Evolutionary conservation across 2,797 vertebrate genomes (phyloP).

Genomic region (Arrhamphus sclerolepis): DNA sequence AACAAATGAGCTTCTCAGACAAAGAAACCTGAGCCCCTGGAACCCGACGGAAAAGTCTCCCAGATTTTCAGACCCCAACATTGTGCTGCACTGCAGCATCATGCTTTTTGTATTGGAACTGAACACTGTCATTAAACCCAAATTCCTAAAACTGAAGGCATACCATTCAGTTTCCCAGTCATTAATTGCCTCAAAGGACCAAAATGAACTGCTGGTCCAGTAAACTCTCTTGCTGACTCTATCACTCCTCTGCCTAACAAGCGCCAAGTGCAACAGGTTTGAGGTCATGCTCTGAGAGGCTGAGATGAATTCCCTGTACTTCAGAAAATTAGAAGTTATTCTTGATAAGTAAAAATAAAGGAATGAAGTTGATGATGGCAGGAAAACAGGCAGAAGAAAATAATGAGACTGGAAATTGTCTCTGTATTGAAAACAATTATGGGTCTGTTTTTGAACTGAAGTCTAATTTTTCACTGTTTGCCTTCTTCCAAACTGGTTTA

Average conservation of each 20-base stretch:
- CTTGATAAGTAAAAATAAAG: background rate
- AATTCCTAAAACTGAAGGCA: background rate
- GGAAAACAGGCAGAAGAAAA: background rate
- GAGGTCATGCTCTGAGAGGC: constrained; percentile 30
- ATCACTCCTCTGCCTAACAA: constrained; percentile 12
- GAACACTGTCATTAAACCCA: constrained; percentile 9
- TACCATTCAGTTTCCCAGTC: background rate
- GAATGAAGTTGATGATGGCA: background rate
- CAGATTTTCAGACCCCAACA: background rate
- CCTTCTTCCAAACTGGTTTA: background rate
- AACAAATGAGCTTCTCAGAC: background rate
- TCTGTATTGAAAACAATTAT: background rate
- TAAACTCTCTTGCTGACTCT: constrained; percentile 14
- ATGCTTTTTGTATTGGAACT: constrained; percentile 1
- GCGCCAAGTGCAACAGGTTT: constrained; percentile 39
- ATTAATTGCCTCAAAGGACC: constrained; percentile 6
- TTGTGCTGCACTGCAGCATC: constrained; percentile 1
- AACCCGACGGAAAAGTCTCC: background rate
- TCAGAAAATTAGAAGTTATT: constrained; percentile 5
- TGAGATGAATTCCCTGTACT: background rate
- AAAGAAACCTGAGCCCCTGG: background rate
- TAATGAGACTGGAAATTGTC: background rate
- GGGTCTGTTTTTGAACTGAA: background rate
- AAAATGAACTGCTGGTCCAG: constrained; percentile 22
- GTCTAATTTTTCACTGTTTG: background rate